phyloP scores from a whole-genome alignment of 2,797 vertebrate species.

The Melanotaenia nigrans region DNA sequence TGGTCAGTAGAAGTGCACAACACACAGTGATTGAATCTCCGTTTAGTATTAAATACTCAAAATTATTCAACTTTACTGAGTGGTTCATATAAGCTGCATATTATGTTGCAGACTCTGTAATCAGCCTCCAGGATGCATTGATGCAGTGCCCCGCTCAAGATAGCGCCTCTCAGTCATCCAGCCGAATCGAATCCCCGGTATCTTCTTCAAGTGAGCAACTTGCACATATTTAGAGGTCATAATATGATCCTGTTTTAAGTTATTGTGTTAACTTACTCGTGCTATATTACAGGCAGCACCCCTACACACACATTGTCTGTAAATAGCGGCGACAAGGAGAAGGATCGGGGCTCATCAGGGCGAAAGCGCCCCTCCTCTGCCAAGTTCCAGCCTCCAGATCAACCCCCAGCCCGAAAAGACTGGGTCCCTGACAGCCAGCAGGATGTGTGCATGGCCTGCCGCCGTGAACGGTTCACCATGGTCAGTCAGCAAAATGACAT shows the following conservation, averaged over 20 bases:
- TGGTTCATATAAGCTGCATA: neutral
- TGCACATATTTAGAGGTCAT: neutral
- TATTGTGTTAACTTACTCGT: neutral
- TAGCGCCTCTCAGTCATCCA: conserved; percentile 71
- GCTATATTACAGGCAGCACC: conserved; percentile 75
- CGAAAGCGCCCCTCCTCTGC: conserved; percentile 74
- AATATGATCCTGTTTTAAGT: neutral
- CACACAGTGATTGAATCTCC: neutral
- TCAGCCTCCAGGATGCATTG: conserved; percentile 87
- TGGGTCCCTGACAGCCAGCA: conserved; percentile 94
- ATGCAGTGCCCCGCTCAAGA: conserved; percentile 85
- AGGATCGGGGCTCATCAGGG: conserved; percentile 65
- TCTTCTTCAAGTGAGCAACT: conserved; percentile 81
- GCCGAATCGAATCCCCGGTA: conserved; percentile 77
- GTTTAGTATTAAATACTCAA: neutral
- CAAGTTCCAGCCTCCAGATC: conserved; percentile 92
- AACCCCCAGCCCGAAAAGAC: conserved; percentile 88
- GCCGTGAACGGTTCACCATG: conserved; percentile 94
- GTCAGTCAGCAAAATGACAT: conserved; percentile 77
- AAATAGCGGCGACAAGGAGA: conserved; percentile 79
- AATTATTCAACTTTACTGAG: neutral
- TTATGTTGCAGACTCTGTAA: conserved; percentile 86
- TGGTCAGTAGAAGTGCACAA: conserved; percentile 78
- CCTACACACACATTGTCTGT: conserved; percentile 76
- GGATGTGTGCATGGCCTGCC: conserved; percentile 92